These are phyloP conservation scores for Mimas tiliae DNA, from an alignment of 2,888 invertebrate species.

Conservation along the genomic window DNA sequence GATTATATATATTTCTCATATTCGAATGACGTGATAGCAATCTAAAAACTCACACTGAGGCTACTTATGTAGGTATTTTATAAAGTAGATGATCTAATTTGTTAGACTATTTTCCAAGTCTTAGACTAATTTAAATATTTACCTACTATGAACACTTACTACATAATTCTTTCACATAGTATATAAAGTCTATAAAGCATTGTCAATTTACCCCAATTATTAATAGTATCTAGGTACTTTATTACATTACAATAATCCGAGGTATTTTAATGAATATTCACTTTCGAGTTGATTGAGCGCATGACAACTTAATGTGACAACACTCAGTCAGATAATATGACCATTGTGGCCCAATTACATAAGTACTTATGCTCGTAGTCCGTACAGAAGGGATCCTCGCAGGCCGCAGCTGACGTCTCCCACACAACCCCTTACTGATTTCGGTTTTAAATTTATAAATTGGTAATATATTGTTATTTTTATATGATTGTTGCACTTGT, in stretches of 20 bases:
- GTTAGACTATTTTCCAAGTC: too few relatives aligned
- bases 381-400: constrained; percentile 50
- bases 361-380: constrained; percentile 39
- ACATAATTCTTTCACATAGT: too few relatives aligned
- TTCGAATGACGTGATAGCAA: too few relatives aligned
- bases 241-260: constrained; percentile 4
- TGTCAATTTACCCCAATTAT: too few relatives aligned
- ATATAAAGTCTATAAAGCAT: too few relatives aligned
- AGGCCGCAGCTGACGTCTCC: constrained; percentile 70
- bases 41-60: too few relatives aligned
- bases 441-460: constrained; percentile 42
- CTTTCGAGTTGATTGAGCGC: constrained; percentile 68
- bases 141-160: too few relatives aligned
- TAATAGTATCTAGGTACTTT: background rate
- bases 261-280: constrained; percentile 27
- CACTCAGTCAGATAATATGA: constrained; percentile 65
- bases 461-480: constrained; percentile 45
- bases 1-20: too few relatives aligned
- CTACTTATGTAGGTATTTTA: too few relatives aligned
- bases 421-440: constrained; percentile 42
- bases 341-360: constrained; percentile 70
- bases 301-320: constrained; percentile 76
- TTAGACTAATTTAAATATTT: too few relatives aligned
- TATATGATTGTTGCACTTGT: constrained; percentile 42
- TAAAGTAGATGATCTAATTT: too few relatives aligned